phyloP scores from a whole-genome alignment of 2,888 invertebrate species.

The Germaria angustata region DNA sequence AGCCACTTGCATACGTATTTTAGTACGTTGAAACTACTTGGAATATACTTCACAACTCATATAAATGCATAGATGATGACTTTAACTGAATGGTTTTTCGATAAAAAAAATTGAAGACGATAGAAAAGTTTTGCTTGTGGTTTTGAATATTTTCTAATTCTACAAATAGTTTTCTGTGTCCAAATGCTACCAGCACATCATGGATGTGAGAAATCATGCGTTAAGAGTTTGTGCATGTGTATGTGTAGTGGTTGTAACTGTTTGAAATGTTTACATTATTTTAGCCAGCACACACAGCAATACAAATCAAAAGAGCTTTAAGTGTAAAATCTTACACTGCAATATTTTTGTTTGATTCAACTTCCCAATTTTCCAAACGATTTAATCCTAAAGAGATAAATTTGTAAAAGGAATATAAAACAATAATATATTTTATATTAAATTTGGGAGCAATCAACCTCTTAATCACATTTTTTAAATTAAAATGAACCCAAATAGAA shows the following conservation, averaged over 20 bases:
- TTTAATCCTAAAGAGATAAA: slow-evolving; percentile 44
- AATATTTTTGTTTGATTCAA: slow-evolving; percentile 36
- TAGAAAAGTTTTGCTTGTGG: slow-evolving; percentile 49
- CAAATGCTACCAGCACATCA: background rate
- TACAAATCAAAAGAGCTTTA: slow-evolving; percentile 37
- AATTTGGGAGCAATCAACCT: background rate
- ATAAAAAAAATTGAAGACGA: slow-evolving; percentile 1
- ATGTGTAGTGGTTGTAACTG: slow-evolving; percentile 7
- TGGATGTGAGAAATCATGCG: slow-evolving; percentile 21
- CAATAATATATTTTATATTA: slow-evolving; percentile 23
- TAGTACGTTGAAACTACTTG: too few species aligned
- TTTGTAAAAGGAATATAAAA: background rate
- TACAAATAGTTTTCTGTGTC: background rate
- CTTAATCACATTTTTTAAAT: too few species aligned
- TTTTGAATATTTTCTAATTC: slow-evolving; percentile 41
- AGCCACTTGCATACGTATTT: too few species aligned
- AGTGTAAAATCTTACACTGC: slow-evolving; percentile 58
- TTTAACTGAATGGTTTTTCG: slow-evolving; percentile 1
- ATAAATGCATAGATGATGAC: slow-evolving; percentile 8
- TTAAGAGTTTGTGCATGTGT: slow-evolving; percentile 8
- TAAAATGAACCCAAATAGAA: too few species aligned
- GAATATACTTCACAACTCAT: too few species aligned
- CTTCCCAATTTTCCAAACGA: slow-evolving; percentile 63
- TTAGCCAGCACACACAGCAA: background rate
- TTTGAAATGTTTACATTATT: slow-evolving; percentile 45